Percentiles rank a stretch among this genome's conserved stretches.
These are phyloP conservation scores for Euschistus heros DNA, from an alignment of 1,140 invertebrate genomes.

Conservation along the genomic window DNA sequence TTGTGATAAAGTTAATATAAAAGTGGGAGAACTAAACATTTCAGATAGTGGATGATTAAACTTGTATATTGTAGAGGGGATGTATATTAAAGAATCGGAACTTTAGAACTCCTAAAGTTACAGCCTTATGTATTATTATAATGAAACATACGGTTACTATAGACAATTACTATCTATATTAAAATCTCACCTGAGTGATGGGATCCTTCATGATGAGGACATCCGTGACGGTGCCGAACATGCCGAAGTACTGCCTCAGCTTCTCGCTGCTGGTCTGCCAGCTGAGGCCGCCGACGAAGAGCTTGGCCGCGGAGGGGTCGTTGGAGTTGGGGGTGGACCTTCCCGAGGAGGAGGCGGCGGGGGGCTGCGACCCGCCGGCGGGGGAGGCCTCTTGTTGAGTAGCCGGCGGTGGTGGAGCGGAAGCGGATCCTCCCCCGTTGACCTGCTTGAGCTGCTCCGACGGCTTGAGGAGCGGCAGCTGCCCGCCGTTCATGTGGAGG, in stretches of 20 bases:
- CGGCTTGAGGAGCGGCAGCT: constrained; percentile 22
- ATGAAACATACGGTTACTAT: too few species aligned
- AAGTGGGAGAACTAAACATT: too few species aligned
- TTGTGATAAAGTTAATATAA: too few species aligned
- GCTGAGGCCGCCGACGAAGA: constrained; percentile 81
- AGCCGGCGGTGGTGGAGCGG: constrained; percentile 5
- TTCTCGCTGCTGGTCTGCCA: constrained; percentile 88
- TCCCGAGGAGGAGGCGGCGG: not conserved
- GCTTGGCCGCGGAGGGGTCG: constrained; percentile 74
- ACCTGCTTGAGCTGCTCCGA: constrained; percentile 20
- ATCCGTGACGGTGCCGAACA: constrained; percentile 84
- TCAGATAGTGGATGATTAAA: too few species aligned
- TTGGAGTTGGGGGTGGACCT: constrained; percentile 27
- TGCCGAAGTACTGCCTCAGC: constrained; percentile 77
- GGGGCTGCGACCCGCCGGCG: constrained; percentile 2
- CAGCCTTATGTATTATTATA: too few species aligned
- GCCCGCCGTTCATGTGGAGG: constrained; percentile 29
- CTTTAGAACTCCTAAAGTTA: not conserved
- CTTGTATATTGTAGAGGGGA: too few species aligned
- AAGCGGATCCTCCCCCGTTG: constrained; percentile 7
- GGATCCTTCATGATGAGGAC: constrained; percentile 91
- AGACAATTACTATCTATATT: too few species aligned
- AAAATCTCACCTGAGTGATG: constrained; percentile 67
- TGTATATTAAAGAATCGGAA: not conserved
- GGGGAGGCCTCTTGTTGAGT: constrained; percentile 7